phyloP scores from a whole-genome alignment of 2,888 invertebrate genomes.

The Alloplasta piceator region DNA sequence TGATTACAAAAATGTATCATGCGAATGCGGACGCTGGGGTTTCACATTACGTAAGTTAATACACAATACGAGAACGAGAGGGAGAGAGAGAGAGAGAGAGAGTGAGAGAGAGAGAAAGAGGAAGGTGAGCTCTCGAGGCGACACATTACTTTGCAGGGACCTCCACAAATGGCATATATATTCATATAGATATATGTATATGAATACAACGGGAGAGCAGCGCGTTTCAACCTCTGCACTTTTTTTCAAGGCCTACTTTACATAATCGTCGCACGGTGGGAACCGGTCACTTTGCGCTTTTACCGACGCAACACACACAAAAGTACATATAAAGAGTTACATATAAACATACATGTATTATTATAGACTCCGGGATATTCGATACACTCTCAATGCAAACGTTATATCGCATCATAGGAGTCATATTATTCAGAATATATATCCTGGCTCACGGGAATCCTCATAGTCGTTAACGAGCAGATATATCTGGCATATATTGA shows the following conservation, averaged over 20 bases:
- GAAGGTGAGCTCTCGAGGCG: conserved; percentile 4
- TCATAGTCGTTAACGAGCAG: conserved; percentile 8
- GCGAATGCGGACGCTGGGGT: conserved; percentile 9
- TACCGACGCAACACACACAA: conserved; percentile 26
- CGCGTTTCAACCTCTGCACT: conserved; percentile 72
- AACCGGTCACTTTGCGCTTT: conserved; percentile 59
- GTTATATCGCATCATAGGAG: not conserved
- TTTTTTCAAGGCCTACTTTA: conserved; percentile 73
- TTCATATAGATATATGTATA: not conserved
- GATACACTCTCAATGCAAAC: conserved; percentile 7
- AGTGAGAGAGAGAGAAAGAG: conserved; percentile 19
- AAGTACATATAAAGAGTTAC: not conserved
- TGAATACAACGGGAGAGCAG: conserved; percentile 36
- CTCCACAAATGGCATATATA: not conserved
- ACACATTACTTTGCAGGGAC: not conserved
- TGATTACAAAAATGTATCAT: conserved; percentile 35
- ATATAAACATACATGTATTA: conserved; percentile 8
- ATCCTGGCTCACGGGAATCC: conserved; percentile 49
- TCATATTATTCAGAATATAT: conserved; percentile 39
- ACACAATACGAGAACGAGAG: conserved; percentile 43
- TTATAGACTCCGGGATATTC: conserved; percentile 24
- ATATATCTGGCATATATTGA: conserved; percentile 37
- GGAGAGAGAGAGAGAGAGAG: conserved; percentile 13
- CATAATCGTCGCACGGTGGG: conserved; percentile 69
- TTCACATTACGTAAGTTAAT: conserved; percentile 50